Evolutionary conservation across 2,888 invertebrate genomes (phyloP).

Genomic region (Macrophya annulata): DNA sequence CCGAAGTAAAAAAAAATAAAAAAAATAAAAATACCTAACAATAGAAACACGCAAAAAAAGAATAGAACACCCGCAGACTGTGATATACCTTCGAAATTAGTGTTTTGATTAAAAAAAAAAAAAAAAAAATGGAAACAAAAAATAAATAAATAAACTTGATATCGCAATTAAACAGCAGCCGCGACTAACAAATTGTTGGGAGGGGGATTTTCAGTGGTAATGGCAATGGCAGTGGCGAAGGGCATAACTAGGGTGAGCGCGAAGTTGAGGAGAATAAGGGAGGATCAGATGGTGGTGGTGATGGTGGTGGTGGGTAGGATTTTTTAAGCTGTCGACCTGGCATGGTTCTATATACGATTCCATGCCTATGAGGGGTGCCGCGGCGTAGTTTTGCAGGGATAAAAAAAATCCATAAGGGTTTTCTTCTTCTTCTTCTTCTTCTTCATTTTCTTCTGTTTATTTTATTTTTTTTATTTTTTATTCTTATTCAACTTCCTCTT

Average conservation of each 20-base stretch:
- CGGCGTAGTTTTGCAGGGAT: conserved; percentile 64
- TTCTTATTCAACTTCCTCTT: not conserved
- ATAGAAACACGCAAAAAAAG: not conserved
- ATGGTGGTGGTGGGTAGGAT: conserved; percentile 69
- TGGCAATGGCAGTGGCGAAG: not conserved
- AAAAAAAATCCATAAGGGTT: conserved; percentile 78
- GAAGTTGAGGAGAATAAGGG: conserved; percentile 11
- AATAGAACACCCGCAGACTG: not conserved
- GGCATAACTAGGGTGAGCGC: conserved; percentile 33
- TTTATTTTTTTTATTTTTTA: not conserved
- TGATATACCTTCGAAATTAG: not conserved
- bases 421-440: conserved; percentile 62
- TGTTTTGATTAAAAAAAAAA: not conserved
- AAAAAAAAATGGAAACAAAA: not conserved
- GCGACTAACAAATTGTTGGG: conserved; percentile 72
- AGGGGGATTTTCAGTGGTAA: not conserved
- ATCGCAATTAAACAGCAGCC: conserved; percentile 77
- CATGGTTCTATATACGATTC: conserved; percentile 10
- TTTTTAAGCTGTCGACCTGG: conserved; percentile 68
- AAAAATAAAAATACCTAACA: not conserved
- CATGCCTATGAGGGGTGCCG: conserved; percentile 64
- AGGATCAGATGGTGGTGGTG: conserved; percentile 30
- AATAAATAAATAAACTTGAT: conserved; percentile 67
- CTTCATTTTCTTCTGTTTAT: not conserved
- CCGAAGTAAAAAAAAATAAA: not conserved